A percentile compares a stretch with the other conserved stretches of the same genome.
Conservation (phyloP, 35 echinoderm and acorn worm genomes). For the Apostichopus parvimensis region DNA sequence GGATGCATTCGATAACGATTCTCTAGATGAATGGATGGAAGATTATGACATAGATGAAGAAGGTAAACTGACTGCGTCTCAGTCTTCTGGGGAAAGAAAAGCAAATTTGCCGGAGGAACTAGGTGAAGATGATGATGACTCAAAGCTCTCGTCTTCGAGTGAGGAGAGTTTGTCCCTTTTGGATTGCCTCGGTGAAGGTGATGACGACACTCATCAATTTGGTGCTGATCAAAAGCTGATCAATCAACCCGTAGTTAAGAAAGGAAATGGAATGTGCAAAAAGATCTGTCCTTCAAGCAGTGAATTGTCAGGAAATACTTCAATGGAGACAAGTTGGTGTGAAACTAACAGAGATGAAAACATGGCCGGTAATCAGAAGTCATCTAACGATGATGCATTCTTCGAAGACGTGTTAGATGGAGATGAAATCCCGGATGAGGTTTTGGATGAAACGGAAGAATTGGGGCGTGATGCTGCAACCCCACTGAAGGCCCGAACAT, state of each 20-base stretch:
- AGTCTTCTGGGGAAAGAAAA: background rate
- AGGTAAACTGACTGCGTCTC: background rate
- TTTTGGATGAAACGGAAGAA: background rate
- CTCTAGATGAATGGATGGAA: background rate
- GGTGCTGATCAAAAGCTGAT: no score
- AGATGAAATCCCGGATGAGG: background rate
- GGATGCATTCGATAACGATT: background rate
- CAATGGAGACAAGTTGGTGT: no score
- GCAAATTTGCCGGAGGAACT: no score
- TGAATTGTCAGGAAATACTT: no score
- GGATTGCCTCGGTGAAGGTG: no score
- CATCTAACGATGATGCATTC: background rate
- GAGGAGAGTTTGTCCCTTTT: no score
- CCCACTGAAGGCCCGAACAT: constrained; percentile 19
- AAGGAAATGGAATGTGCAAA: no score
- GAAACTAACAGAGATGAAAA: background rate
- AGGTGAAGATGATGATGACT: no score
- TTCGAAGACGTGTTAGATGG: background rate
- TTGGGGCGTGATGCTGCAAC: background rate
- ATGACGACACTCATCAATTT: no score
- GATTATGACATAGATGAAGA: background rate
- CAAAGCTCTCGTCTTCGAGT: no score
- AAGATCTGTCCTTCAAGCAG: no score
- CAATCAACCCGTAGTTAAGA: no score
- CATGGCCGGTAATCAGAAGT: background rate